Percentiles rank a stretch among this genome's conserved stretches.
These are phyloP conservation scores for Sus scrofa DNA, from an alignment of 2,113 vertebrate genomes.

Conservation along the genomic window DNA sequence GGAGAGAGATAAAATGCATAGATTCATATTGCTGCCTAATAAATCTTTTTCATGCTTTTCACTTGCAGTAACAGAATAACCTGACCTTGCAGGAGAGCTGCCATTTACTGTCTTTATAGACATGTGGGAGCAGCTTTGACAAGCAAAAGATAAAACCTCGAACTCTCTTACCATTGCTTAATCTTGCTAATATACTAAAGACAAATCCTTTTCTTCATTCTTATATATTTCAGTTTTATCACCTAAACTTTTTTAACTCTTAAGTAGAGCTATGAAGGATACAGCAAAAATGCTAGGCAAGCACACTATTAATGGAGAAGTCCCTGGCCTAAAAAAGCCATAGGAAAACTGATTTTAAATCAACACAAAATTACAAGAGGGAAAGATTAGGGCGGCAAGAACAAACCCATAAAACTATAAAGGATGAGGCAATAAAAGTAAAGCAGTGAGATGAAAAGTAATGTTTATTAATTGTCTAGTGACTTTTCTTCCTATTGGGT, in stretches of 20 bases:
- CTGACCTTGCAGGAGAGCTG: constrained; percentile 85
- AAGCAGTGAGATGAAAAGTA: constrained; percentile 75
- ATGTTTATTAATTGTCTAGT: constrained; percentile 79
- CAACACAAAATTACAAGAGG: constrained; percentile 72
- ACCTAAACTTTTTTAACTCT: constrained; percentile 85
- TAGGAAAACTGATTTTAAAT: constrained; percentile 80
- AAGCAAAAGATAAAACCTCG: constrained; percentile 86
- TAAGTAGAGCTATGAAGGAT: constrained; percentile 73
- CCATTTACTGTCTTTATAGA: constrained; percentile 83
- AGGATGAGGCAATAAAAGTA: constrained; percentile 78
- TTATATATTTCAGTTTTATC: constrained; percentile 88
- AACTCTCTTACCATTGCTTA: constrained; percentile 83
- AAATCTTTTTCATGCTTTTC: constrained; percentile 84
- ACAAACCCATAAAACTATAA: constrained; percentile 76
- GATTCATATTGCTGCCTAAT: constrained; percentile 75
- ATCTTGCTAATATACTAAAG: constrained; percentile 88
- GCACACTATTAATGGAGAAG: constrained; percentile 71
- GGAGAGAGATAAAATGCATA: constrained; percentile 80
- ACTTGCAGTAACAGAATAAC: constrained; percentile 69
- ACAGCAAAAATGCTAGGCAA: constrained; percentile 78
- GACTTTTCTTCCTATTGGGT: constrained; percentile 63
- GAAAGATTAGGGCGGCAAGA: constrained; percentile 81
- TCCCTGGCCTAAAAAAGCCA: constrained; percentile 63
- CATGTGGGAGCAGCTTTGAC: constrained; percentile 81
- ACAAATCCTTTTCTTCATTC: constrained; percentile 89